Evolutionary conservation across 2,888 invertebrate species (phyloP), one percentile per base, ranked within the genome.

Genomic region (Euplagia quadripunctaria): DNA sequence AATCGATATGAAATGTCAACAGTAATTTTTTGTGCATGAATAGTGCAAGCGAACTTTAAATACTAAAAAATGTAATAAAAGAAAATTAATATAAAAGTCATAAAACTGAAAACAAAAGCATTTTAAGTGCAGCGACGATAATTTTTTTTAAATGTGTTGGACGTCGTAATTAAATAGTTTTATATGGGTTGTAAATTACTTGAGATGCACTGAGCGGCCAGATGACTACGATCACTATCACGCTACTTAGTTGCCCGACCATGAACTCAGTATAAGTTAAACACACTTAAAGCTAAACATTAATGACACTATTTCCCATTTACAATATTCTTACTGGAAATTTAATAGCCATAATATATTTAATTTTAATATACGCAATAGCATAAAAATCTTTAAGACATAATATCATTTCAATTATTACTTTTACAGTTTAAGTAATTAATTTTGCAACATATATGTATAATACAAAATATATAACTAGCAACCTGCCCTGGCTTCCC

Each of bases 151-250:
- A 92, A 92, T 91, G 91, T 93, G 89, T 92, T 87, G 85, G 85
- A 81, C 83, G 85, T 85, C 84, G 87, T 86, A 91, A 90, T 91
- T 87, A 88, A 92, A 91, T 91, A 88, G 90, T 92, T 94, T 94
- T 93, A 94, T 93, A 91, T 87, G 77, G 85, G 87, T 79, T 85
- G 89, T 94, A 94, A 94, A 94, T 93, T 85, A 90, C 79, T 88
- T 90, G 74, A 80, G 82, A 84, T 84, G 80, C 58, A 70, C 61
- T 42, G 55, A 73, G 77, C 74, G 68, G 74, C 64, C 58, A 68
- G 76, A 71, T 65, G 73, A 73, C 64, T 73, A 51, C 68, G 77
- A 75, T 73, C 58, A 66, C 71, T 76, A 77, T 69, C 51, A 68
- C 66, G 9, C 67, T 79, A 85, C 82, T 74, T 78, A 78, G 79